Evolutionary conservation across 2,797 vertebrate genomes (phyloP).

Genomic region (Xenopus petersii): DNA sequence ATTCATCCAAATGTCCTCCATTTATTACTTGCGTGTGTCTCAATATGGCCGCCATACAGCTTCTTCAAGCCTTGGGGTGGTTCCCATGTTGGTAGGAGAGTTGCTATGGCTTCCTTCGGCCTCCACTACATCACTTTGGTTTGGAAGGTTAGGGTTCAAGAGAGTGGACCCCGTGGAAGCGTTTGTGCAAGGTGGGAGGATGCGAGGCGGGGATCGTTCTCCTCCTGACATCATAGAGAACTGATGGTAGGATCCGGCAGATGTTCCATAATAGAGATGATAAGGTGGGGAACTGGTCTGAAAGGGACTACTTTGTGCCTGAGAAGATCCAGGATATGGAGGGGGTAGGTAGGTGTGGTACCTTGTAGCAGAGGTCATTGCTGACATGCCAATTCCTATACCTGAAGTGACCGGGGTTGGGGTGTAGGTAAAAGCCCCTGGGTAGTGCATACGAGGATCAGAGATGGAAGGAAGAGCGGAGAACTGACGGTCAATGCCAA

Average conservation of each 20-base stretch:
- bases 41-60: constrained; percentile 92
- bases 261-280: constrained; percentile 92
- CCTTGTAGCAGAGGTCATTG: constrained; percentile 83
- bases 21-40: constrained; percentile 50
- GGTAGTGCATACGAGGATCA: constrained; percentile 92
- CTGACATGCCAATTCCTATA: constrained; percentile 92
- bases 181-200: constrained; percentile 92
- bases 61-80: constrained; percentile 76
- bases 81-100: constrained; percentile 91
- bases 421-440: constrained; percentile 84
- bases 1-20: constrained; percentile 53
- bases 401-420: constrained; percentile 84
- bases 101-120: constrained; percentile 92
- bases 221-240: constrained; percentile 91
- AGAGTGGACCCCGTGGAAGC: constrained; percentile 91
- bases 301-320: constrained; percentile 83
- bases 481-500: constrained; percentile 84
- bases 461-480: constrained; percentile 83
- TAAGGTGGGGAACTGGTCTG: constrained; percentile 89
- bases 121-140: constrained; percentile 82
- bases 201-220: constrained; percentile 86
- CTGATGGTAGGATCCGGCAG: constrained; percentile 84
- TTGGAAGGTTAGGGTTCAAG: constrained; percentile 89
- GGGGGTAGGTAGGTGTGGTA: constrained; percentile 97
- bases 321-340: constrained; percentile 84